A percentile compares a stretch with the other conserved stretches of the same genome.
phyloP scores from a whole-genome alignment of 2,113 vertebrate species.

The Ailuropoda melanoleuca region DNA sequence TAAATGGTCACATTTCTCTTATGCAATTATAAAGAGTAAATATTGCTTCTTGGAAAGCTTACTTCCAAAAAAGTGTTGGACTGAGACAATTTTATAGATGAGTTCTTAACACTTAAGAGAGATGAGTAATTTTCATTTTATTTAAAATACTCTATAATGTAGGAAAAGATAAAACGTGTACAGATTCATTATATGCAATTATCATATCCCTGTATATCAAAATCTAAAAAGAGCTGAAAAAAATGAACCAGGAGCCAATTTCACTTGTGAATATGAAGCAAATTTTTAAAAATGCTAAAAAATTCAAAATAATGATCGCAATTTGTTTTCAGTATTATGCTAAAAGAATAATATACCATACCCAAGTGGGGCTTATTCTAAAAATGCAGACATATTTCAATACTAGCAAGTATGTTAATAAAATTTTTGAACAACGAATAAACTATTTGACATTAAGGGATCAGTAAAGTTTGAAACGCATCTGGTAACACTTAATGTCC shows the following conservation, averaged over 20 bases:
- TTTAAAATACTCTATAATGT: neutral
- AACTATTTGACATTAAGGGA: neutral
- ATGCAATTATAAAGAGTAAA: neutral
- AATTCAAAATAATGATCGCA: neutral
- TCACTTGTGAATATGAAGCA: neutral
- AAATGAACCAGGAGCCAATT: neutral
- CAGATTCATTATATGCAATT: neutral
- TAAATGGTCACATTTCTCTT: neutral
- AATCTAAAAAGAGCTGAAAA: neutral
- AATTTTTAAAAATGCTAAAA: neutral
- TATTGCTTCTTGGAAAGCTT: neutral
- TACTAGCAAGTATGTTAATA: neutral
- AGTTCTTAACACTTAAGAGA: neutral
- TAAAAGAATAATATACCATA: neutral
- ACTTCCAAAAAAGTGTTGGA: neutral
- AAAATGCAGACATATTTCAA: neutral
- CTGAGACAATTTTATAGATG: neutral
- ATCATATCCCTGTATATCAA: neutral
- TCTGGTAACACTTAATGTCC: neutral
- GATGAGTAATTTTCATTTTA: neutral
- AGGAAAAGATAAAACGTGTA: neutral
- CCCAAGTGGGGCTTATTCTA: neutral
- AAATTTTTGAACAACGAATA: neutral
- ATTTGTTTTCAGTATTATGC: neutral
- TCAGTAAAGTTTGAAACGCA: slow-evolving; percentile 6